Conservation (phyloP, 1,140 invertebrate genomes). For the Orius insidiosus region DNA sequence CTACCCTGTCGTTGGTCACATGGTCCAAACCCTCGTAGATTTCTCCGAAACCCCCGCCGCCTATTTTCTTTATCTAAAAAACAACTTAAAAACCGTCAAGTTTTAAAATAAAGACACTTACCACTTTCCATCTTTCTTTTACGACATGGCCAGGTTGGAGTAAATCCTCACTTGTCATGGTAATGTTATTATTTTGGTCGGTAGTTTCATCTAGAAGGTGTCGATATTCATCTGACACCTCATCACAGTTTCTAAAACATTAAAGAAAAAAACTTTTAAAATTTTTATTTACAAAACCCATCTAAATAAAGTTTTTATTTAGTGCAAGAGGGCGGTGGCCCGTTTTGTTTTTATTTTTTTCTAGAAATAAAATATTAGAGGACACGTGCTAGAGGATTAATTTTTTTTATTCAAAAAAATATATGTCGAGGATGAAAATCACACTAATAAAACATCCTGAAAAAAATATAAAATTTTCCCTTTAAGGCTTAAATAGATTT, state of each 20-base stretch:
- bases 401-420: no score
- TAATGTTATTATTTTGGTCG: constrained; percentile 60
- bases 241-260: constrained; percentile 16
- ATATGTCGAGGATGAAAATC: no score
- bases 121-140: constrained; percentile 96
- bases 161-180: constrained; percentile 84
- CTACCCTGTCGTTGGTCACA: constrained; percentile 89
- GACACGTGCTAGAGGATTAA: no score
- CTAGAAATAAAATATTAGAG: no score
- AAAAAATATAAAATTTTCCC: no score
- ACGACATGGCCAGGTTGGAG: constrained; percentile 90
- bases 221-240: constrained; percentile 16
- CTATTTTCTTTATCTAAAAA: constrained; percentile 71
- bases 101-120: constrained; percentile 25
- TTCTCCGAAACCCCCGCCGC: constrained; percentile 99
- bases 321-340: no score
- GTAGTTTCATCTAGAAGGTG: constrained; percentile 40
- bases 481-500: no score
- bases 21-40: constrained; percentile 97
- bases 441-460: no score
- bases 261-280: no score
- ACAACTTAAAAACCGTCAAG: neutral
- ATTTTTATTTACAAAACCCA: no score
- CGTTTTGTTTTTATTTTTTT: no score
- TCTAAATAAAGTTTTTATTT: no score